These are phyloP conservation scores for Melikaiella ostensackeni DNA, from an alignment of 2,888 invertebrate species.

Conservation along the genomic window DNA sequence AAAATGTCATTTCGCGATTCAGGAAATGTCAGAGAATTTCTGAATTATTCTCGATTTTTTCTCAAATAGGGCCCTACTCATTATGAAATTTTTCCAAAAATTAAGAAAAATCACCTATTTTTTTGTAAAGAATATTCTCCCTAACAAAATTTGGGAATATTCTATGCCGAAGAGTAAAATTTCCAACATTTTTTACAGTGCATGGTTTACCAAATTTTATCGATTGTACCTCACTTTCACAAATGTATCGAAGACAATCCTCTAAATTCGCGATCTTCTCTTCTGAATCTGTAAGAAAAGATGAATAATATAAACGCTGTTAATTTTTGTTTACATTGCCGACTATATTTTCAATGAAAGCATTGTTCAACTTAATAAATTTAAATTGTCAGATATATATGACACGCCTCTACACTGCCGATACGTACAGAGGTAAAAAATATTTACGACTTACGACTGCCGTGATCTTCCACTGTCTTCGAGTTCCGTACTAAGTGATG, in stretches of 20 bases:
- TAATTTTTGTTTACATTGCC: not conserved
- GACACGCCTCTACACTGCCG: slow-evolving; percentile 27
- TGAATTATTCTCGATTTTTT: too few relatives aligned
- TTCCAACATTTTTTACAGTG: too few relatives aligned
- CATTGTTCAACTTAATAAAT: not conserved
- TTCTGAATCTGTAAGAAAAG: not conserved
- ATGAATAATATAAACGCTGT: not conserved
- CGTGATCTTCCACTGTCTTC: slow-evolving; percentile 28
- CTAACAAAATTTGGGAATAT: too few relatives aligned
- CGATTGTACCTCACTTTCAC: not conserved
- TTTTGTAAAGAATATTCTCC: too few relatives aligned
- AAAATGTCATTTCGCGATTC: too few relatives aligned
- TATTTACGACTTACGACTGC: not conserved
- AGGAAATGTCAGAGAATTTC: too few relatives aligned
- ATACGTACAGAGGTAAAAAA: not conserved
- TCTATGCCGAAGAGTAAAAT: too few relatives aligned
- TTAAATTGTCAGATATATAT: not conserved
- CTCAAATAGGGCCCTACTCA: too few relatives aligned
- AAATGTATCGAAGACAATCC: not conserved
- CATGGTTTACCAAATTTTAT: too few relatives aligned
- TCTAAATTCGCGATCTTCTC: not conserved
- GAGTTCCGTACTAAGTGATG: not conserved
- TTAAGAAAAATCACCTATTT: too few relatives aligned
- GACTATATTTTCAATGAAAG: not conserved
- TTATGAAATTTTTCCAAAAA: too few relatives aligned